Percentiles rank a stretch among this genome's conserved stretches.
These are phyloP conservation scores for Gymnogyps californianus DNA, from an alignment of 2,113 vertebrate genomes.

Conservation along the genomic window DNA sequence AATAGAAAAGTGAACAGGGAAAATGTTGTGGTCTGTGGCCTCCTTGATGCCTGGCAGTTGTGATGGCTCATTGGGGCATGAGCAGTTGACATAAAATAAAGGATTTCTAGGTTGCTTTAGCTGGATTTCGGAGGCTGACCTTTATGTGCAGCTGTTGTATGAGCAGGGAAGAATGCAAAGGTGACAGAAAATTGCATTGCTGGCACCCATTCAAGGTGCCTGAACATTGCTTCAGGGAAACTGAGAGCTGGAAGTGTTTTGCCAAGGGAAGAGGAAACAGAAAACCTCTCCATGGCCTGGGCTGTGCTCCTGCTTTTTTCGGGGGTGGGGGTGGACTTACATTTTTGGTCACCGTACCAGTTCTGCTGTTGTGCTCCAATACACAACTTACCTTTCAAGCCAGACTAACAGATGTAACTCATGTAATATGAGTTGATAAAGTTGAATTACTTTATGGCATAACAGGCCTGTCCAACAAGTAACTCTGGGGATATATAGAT, in stretches of 20 bases:
- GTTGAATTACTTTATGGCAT: not conserved
- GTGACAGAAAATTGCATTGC: not conserved
- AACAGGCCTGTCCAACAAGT: not conserved
- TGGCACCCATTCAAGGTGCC: not conserved
- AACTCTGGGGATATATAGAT: not conserved
- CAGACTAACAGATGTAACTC: not conserved
- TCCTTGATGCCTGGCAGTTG: not conserved
- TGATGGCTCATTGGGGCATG: fast-evolving
- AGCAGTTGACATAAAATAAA: too few species aligned
- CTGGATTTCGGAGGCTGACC: not conserved
- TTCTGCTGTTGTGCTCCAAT: not conserved
- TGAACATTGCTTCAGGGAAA: not conserved
- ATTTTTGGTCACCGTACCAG: fast-evolving
- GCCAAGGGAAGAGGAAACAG: not conserved
- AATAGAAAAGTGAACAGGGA: not conserved
- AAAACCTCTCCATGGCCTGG: fast-evolving
- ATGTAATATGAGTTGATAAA: not conserved
- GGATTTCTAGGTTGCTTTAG: not conserved
- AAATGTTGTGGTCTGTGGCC: fast-evolving
- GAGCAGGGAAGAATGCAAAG: not conserved
- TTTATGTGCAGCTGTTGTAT: not conserved
- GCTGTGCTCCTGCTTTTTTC: not conserved
- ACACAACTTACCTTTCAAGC: not conserved
- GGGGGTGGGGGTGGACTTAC: fast-evolving
- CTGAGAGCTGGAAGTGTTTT: not conserved